These are phyloP conservation scores for Nomada hirtipes DNA, from an alignment of 2,888 invertebrate genomes.

Conservation along the genomic window DNA sequence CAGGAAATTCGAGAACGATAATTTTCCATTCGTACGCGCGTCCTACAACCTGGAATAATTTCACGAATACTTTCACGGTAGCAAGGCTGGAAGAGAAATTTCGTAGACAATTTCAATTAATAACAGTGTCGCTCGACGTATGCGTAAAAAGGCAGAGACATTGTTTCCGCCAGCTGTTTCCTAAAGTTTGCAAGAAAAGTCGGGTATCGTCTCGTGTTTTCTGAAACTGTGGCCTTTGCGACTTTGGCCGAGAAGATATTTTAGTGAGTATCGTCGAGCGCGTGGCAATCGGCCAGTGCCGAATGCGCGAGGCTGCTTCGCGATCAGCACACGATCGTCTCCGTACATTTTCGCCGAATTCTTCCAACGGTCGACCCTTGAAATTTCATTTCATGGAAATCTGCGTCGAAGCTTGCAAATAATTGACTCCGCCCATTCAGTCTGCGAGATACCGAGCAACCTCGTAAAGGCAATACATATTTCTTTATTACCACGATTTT, in stretches of 20 bases:
- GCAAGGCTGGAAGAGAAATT: slow-evolving; percentile 7
- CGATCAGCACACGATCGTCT: slow-evolving; percentile 43
- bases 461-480: no score
- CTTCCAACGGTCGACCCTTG: neutral
- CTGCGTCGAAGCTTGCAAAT: no score
- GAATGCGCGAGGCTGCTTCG: slow-evolving; percentile 54
- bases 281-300: slow-evolving; percentile 71
- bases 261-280: slow-evolving; percentile 68
- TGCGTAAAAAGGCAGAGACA: no score
- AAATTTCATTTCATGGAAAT: neutral
- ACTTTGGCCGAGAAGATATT: slow-evolving; percentile 74
- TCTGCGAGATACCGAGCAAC: no score
- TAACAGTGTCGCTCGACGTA: neutral
- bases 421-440: no score
- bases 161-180: slow-evolving; percentile 2
- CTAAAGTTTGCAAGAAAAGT: slow-evolving; percentile 10
- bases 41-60: no score
- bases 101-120: neutral
- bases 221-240: slow-evolving; percentile 67
- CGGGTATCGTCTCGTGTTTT: slow-evolving; percentile 45
- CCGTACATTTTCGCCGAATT: slow-evolving; percentile 7
- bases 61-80: neutral
- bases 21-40: neutral
- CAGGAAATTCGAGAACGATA: slow-evolving; percentile 47
- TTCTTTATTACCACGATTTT: neutral